Conservation (phyloP, 2,113 vertebrate species). For the Periophthalmus modestus region DNA sequence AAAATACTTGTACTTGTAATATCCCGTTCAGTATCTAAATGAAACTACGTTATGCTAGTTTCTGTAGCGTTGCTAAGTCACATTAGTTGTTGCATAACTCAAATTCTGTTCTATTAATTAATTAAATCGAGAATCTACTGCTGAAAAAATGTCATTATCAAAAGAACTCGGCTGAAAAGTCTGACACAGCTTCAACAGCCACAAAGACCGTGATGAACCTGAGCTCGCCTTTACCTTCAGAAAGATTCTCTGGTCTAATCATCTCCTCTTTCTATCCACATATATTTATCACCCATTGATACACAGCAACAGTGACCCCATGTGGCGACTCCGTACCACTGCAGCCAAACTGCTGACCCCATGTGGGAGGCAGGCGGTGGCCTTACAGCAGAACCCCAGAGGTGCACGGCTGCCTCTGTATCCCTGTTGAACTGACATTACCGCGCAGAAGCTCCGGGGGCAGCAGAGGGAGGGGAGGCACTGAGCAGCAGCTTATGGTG, state of each 20-base stretch:
- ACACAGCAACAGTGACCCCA: constrained; percentile 65
- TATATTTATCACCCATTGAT: constrained; percentile 22
- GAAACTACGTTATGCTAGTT: too few relatives aligned
- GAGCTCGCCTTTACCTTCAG: background rate
- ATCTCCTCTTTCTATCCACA: background rate
- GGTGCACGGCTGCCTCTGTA: constrained; percentile 1
- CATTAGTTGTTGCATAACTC: too few relatives aligned
- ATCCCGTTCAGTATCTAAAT: too few relatives aligned
- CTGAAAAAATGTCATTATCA: background rate
- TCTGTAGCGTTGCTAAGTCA: too few relatives aligned
- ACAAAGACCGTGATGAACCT: too few relatives aligned
- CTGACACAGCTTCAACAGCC: too few relatives aligned
- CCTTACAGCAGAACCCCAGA: constrained; percentile 20
- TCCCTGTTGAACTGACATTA: constrained; percentile 20
- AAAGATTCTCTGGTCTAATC: background rate
- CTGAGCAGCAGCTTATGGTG: constrained; percentile 66
- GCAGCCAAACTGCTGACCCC: constrained; percentile 33
- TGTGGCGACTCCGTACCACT: constrained; percentile 45
- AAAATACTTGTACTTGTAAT: too few relatives aligned
- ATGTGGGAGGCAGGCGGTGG: constrained; percentile 17
- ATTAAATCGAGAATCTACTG: too few relatives aligned
- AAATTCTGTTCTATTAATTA: too few relatives aligned
- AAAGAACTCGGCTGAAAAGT: too few relatives aligned
- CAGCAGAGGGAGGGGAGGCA: constrained; percentile 39
- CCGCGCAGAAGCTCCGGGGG: constrained; percentile 11